These are phyloP conservation scores for Andrena flavipes DNA, from an alignment of 2,888 invertebrate species.

Conservation along the genomic window DNA sequence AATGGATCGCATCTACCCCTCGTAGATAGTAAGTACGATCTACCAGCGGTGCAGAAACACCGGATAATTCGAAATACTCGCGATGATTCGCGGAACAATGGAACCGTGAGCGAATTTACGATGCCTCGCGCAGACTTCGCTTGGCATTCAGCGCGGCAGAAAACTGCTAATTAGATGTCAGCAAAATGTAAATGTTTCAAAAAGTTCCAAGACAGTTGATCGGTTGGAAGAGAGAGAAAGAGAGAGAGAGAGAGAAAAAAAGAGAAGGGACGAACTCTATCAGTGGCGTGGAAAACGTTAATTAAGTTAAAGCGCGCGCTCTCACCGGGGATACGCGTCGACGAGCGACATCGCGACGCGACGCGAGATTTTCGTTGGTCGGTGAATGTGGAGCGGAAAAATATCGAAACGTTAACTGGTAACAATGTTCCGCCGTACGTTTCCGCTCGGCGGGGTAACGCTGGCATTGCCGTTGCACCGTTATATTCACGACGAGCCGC, in stretches of 20 bases:
- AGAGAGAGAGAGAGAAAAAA: neutral
- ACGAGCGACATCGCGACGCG: neutral
- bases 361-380: conserved; percentile 1
- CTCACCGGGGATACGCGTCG: neutral
- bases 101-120: neutral
- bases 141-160: neutral
- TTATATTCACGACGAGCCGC: conserved; percentile 56
- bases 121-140: neutral
- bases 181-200: neutral
- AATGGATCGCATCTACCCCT: neutral
- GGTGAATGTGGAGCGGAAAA: conserved; percentile 53
- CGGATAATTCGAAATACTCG: neutral
- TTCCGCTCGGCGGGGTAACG: conserved; percentile 53
- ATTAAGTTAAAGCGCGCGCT: conserved; percentile 19
- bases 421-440: conserved; percentile 53
- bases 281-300: neutral
- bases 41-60: neutral
- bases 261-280: neutral
- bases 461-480: conserved; percentile 56
- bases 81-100: neutral
- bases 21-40: neutral
- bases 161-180: conserved; percentile 13
- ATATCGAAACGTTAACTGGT: conserved; percentile 53
- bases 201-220: neutral
- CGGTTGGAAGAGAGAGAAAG: neutral